Evolutionary conservation across 2,113 vertebrate species (phyloP).

Genomic region (Australoheros scitulus): DNA sequence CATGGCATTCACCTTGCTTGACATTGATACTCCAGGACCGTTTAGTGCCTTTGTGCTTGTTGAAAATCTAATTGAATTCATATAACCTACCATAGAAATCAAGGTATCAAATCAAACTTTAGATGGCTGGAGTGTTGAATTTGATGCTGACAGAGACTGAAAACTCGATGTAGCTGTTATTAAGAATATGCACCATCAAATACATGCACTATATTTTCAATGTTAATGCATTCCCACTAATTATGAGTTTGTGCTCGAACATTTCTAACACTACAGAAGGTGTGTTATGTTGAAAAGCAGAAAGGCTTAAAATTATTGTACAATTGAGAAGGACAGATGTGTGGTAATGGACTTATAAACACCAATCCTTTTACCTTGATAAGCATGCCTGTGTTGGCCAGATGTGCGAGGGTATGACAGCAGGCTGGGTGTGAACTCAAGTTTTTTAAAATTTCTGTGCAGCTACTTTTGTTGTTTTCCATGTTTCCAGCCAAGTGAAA

Average conservation of each 20-base stretch:
- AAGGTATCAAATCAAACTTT: not conserved
- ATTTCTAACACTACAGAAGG: not conserved
- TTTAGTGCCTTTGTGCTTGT: not conserved
- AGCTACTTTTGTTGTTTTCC: not conserved
- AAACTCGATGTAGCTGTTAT: not conserved
- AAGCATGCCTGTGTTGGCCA: not conserved
- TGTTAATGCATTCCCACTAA: not conserved
- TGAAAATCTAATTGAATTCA: not conserved
- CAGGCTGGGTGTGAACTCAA: no score
- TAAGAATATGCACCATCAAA: not conserved
- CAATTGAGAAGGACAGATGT: not conserved
- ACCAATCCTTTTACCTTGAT: not conserved
- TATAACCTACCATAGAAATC: rapidly evolving
- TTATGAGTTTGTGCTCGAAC: not conserved
- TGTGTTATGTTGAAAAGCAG: not conserved
- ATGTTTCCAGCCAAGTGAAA: not conserved
- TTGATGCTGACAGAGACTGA: not conserved
- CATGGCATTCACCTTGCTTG: not conserved
- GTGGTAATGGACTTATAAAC: not conserved
- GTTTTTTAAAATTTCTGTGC: no score
- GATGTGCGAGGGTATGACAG: not conserved
- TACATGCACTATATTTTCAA: not conserved
- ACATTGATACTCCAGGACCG: not conserved
- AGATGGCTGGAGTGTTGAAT: not conserved
- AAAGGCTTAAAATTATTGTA: not conserved